Evolutionary conservation across 37 sponge, comb jelly and placozoan genomes (phyloP).

Genomic region (Chondrilla cf. caribensis): DNA sequence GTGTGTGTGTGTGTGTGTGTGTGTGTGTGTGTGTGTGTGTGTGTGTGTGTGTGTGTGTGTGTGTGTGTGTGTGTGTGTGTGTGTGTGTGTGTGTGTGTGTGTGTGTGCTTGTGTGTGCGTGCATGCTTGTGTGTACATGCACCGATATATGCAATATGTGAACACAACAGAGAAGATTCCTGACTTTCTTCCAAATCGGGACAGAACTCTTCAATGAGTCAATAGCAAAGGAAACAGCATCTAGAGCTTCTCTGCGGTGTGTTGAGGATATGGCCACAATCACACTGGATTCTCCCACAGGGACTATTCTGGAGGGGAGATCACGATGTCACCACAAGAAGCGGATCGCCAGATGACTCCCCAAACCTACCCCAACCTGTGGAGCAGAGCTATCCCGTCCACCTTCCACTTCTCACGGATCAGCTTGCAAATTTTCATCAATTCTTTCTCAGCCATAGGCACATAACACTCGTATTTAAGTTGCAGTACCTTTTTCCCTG

Average conservation of each 20-base stretch:
- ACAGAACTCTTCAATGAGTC: conserved; percentile 76
- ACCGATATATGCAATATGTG: neutral
- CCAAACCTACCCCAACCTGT: conserved; percentile 88
- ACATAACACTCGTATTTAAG: conserved; percentile 92
- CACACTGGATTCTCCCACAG: conserved; percentile 91
- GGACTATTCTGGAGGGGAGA: conserved; percentile 62
- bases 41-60: neutral
- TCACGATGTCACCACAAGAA: too few relatives aligned
- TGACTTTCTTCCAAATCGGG: conserved; percentile 98
- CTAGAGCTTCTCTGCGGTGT: conserved; percentile 78
- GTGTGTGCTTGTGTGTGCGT: neutral
- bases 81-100: neutral
- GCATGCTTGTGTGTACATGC: too few relatives aligned
- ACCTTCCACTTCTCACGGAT: conserved; percentile 71
- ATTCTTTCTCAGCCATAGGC: conserved; percentile 79
- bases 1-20: neutral
- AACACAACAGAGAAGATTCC: neutral
- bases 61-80: too few relatives aligned
- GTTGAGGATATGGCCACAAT: conserved; percentile 86
- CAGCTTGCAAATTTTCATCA: conserved; percentile 53
- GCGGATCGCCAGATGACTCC: neutral
- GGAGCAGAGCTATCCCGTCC: conserved; percentile 73
- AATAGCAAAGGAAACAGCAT: conserved; percentile 75
- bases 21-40: too few relatives aligned
- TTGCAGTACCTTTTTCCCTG: conserved; percentile 72